These are phyloP conservation scores for Siniperca knerii DNA, from an alignment of 2,113 vertebrate genomes.

Conservation along the genomic window DNA sequence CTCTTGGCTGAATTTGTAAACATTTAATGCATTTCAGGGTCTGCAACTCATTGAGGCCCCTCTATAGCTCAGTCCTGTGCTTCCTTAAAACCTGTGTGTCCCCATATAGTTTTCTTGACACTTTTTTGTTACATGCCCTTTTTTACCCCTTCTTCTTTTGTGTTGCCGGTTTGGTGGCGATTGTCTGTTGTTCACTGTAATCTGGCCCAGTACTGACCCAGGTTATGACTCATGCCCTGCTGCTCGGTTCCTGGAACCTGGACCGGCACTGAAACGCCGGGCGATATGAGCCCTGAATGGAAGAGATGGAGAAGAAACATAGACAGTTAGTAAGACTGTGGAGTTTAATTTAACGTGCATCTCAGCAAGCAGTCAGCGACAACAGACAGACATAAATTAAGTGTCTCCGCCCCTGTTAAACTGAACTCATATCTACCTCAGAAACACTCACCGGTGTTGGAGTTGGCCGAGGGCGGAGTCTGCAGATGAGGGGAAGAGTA, in stretches of 20 bases:
- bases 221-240: constrained; percentile 82
- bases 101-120: constrained; percentile 45
- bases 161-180: constrained; percentile 9
- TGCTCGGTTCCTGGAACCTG: constrained; percentile 87
- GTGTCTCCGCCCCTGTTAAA: not conserved
- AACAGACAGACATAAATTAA: not conserved
- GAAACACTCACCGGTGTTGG: constrained; percentile 81
- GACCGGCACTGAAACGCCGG: constrained; percentile 86
- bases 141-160: constrained; percentile 9
- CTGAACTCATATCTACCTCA: not conserved
- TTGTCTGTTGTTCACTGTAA: constrained; percentile 82
- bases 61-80: constrained; percentile 57
- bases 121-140: constrained; percentile 49
- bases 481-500: constrained; percentile 84
- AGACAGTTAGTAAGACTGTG: not conserved
- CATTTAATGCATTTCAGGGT: constrained; percentile 76
- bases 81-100: constrained; percentile 46
- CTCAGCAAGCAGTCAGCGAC: not conserved
- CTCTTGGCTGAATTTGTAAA: constrained; percentile 80
- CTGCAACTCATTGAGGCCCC: constrained; percentile 50
- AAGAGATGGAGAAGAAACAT: not conserved
- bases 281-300: constrained; percentile 83
- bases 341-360: not conserved
- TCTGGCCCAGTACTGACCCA: constrained; percentile 88
- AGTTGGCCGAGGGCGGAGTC: constrained; percentile 77